A percentile compares a stretch with the other conserved stretches of the same genome.
These are phyloP conservation scores for Cataglyphis hispanica DNA, from an alignment of 1,140 invertebrate genomes.

Conservation along the genomic window DNA sequence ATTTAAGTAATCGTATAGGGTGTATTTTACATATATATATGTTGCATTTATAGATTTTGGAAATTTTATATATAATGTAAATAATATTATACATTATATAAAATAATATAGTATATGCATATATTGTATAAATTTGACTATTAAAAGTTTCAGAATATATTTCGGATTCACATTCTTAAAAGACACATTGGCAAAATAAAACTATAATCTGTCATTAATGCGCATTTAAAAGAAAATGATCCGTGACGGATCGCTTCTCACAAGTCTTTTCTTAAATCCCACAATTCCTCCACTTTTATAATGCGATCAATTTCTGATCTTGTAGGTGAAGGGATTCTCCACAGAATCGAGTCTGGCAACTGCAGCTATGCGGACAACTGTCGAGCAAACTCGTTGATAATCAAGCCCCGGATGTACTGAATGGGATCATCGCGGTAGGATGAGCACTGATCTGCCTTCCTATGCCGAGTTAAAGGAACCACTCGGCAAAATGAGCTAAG, in stretches of 20 bases:
- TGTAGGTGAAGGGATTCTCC: constrained; percentile 47
- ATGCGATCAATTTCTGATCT: constrained; percentile 47
- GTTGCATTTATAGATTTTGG: too few relatives aligned
- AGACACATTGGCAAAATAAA: constrained; percentile 8
- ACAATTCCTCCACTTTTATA: constrained; percentile 35
- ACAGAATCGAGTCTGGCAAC: constrained; percentile 31
- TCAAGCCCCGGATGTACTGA: constrained; percentile 74
- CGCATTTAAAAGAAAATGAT: constrained; percentile 1
- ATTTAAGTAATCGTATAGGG: too few relatives aligned
- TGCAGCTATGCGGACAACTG: constrained; percentile 53
- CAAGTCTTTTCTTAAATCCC: constrained; percentile 25
- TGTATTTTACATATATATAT: too few relatives aligned
- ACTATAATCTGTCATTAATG: neutral
- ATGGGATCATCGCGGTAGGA: constrained; percentile 80
- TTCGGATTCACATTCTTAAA: too few relatives aligned
- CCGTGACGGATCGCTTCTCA: neutral
- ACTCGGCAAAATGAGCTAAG: constrained; percentile 35
- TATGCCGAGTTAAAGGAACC: constrained; percentile 41
- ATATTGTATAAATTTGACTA: too few relatives aligned
- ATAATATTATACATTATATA: too few relatives aligned
- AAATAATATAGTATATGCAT: too few relatives aligned
- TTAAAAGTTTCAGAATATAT: too few relatives aligned
- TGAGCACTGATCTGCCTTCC: constrained; percentile 81
- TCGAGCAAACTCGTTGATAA: constrained; percentile 69
- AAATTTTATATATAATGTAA: too few relatives aligned